Evolutionary conservation across 2,888 invertebrate genomes (phyloP).

Genomic region (Zygaena filipendulae): DNA sequence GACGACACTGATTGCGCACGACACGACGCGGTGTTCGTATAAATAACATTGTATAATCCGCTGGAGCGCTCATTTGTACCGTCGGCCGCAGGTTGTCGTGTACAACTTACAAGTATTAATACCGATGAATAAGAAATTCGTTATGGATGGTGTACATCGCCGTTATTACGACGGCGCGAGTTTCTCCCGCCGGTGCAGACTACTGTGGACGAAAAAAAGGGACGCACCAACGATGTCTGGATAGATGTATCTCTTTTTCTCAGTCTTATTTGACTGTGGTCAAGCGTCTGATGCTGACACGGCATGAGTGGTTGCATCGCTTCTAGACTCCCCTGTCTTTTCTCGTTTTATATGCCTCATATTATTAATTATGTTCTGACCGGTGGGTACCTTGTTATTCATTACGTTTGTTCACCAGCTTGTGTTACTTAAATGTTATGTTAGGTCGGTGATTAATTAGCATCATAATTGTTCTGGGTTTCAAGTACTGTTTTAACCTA

Average conservation of each 20-base stretch:
- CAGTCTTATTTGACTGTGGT: too few relatives aligned
- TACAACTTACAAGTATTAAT: constrained; percentile 58
- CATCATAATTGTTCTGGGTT: too few relatives aligned
- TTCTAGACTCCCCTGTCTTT: constrained; percentile 43
- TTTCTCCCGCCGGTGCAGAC: too few relatives aligned
- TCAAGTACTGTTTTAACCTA: too few relatives aligned
- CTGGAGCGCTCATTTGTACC: constrained; percentile 60
- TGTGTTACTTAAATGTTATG: constrained; percentile 5
- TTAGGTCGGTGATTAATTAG: too few relatives aligned
- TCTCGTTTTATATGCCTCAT: constrained; percentile 44
- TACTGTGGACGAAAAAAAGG: too few relatives aligned
- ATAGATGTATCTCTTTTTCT: too few relatives aligned
- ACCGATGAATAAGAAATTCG: constrained; percentile 68
- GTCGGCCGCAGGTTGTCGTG: constrained; percentile 59
- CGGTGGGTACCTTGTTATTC: constrained; percentile 32
- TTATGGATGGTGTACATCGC: constrained; percentile 63
- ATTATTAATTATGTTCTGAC: constrained; percentile 47
- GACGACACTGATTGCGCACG: constrained; percentile 54
- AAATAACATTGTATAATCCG: constrained; percentile 48
- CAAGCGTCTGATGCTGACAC: too few relatives aligned
- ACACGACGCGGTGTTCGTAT: constrained; percentile 46
- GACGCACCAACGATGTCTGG: too few relatives aligned
- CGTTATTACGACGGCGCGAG: constrained; percentile 43
- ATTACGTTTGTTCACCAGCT: constrained; percentile 22
- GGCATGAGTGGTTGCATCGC: too few relatives aligned